Percentiles rank a stretch among this genome's conserved stretches.
phyloP scores from a whole-genome alignment of 2,797 vertebrate genomes.

The Eleutherodactylus coqui region DNA sequence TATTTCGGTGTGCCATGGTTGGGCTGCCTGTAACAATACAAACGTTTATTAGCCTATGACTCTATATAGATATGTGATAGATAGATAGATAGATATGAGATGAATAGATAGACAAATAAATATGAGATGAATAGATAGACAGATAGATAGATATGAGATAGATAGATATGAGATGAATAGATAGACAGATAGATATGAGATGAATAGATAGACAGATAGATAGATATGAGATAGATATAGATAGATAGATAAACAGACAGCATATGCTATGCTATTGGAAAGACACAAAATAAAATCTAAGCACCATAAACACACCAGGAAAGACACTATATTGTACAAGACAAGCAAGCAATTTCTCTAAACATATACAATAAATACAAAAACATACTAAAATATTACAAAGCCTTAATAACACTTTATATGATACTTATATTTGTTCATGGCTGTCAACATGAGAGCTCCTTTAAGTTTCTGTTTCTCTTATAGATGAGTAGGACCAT shows the following conservation, averaged over 20 bases:
- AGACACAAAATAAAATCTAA: not conserved
- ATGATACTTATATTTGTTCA: not conserved
- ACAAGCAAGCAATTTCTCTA: not conserved
- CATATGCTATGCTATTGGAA: not conserved
- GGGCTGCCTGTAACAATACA: slow-evolving; percentile 86
- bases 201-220: not conserved
- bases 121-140: not conserved
- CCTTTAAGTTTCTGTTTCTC: not conserved
- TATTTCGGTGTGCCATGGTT: slow-evolving; percentile 85
- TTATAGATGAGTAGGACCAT: no score
- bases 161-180: no score
- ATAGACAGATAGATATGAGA: not conserved
- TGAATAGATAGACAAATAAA: no score
- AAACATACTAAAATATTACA: not conserved
- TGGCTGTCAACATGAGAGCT: not conserved
- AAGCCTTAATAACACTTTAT: not conserved
- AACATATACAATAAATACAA: not conserved
- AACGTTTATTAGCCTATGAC: not conserved
- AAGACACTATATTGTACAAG: not conserved
- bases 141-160: not conserved
- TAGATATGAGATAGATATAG: not conserved
- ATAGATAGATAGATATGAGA: not conserved
- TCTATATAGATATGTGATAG: not conserved
- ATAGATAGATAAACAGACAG: not conserved
- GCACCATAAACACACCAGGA: not conserved